phyloP scores from a whole-genome alignment of 2,797 vertebrate species.

The Helostoma temminkii region DNA sequence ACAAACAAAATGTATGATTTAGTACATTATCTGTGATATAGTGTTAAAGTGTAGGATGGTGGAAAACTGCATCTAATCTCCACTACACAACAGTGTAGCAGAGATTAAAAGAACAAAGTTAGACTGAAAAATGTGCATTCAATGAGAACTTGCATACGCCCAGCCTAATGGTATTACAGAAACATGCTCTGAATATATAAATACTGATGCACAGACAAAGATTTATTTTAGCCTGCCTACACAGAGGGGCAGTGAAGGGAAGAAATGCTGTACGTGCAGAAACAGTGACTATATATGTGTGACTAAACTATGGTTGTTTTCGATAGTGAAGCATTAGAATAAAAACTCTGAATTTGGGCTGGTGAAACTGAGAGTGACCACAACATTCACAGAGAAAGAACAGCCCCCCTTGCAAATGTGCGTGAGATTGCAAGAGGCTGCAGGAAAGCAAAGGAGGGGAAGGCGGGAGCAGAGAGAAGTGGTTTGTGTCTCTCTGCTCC shows the following conservation, averaged over 20 bases:
- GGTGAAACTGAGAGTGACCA: conserved; percentile 50
- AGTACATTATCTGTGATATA: conserved; percentile 28
- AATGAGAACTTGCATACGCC: conserved; percentile 13
- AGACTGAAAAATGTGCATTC: conserved; percentile 25
- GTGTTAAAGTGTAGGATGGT: conserved; percentile 12
- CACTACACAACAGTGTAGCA: conserved; percentile 8
- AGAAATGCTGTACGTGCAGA: too few species aligned
- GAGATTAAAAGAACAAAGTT: conserved; percentile 28
- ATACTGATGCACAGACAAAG: conserved; percentile 8
- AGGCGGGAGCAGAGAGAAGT: conserved; percentile 44
- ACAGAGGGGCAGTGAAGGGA: conserved; percentile 74
- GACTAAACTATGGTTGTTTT: conserved; percentile 73
- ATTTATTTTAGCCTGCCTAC: conserved; percentile 64
- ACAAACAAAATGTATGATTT: conserved; percentile 20
- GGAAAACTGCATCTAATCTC: background rate
- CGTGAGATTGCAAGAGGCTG: conserved; percentile 38
- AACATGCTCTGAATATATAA: conserved; percentile 21
- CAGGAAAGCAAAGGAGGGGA: conserved; percentile 30
- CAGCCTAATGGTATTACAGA: conserved; percentile 3
- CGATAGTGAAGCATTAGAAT: conserved; percentile 43
- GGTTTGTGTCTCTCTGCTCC: conserved; percentile 54
- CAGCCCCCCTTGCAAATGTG: conserved; percentile 47
- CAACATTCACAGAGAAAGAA: conserved; percentile 47
- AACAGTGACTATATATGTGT: too few species aligned
- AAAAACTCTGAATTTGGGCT: conserved; percentile 25